A percentile compares a stretch with the other conserved stretches of the same genome.
phyloP scores from a whole-genome alignment of 2,113 vertebrate species.

The Bos javanicus region DNA sequence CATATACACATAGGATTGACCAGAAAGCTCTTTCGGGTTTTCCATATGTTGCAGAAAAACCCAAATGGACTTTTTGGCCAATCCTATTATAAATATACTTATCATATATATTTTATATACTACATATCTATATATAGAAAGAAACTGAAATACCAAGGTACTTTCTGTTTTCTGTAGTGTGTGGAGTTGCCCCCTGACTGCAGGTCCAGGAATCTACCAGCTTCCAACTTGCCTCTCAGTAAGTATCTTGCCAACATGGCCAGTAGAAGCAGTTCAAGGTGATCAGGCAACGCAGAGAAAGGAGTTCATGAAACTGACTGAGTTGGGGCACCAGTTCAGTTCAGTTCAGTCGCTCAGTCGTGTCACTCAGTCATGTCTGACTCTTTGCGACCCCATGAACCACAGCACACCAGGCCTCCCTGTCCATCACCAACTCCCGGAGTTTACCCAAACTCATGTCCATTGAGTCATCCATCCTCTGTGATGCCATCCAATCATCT shows the following conservation, averaged over 20 bases:
- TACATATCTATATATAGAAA: neutral
- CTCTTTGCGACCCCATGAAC: neutral
- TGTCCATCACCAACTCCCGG: neutral
- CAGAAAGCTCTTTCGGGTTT: neutral
- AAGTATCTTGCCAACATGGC: neutral
- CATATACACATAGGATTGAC: neutral
- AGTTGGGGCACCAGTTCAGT: neutral
- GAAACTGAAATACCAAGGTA: neutral
- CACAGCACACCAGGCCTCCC: neutral
- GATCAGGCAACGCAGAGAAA: neutral
- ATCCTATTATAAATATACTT: neutral
- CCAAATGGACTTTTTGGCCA: neutral
- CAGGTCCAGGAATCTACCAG: neutral
- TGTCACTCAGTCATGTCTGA: fast-evolving
- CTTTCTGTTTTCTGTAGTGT: neutral
- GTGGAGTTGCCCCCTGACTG: neutral
- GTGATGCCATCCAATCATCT: neutral
- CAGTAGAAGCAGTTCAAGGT: neutral
- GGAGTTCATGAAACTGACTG: neutral
- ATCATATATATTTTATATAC: neutral
- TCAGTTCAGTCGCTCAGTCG: neutral
- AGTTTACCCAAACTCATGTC: neutral
- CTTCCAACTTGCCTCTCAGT: neutral
- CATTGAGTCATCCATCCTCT: neutral
- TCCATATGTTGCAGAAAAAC: neutral